Percentiles rank a stretch among this genome's conserved stretches.
Conservation (phyloP, 2,797 vertebrate genomes). For the Lophotriccus pileatus region DNA sequence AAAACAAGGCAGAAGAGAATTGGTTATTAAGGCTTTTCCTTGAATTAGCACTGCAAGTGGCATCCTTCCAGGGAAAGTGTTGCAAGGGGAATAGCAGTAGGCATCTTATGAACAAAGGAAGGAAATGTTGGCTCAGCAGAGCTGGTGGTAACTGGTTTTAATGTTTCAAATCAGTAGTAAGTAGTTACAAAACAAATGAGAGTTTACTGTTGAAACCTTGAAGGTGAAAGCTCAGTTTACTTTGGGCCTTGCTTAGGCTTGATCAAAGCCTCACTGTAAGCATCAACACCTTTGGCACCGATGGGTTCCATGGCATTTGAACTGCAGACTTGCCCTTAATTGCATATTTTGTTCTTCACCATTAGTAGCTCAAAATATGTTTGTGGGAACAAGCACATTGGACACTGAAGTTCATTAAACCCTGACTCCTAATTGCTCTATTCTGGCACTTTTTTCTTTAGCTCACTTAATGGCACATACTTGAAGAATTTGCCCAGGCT, state of each 20-base stretch:
- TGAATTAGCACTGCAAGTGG: conserved; percentile 48
- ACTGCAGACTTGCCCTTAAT: neutral
- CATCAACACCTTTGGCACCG: neutral
- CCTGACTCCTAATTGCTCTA: neutral
- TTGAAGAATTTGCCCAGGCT: neutral
- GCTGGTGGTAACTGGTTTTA: conserved; percentile 41
- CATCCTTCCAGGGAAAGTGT: conserved; percentile 53
- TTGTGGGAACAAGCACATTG: neutral
- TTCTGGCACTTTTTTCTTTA: neutral
- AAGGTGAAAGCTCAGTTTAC: neutral
- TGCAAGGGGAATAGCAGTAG: conserved; percentile 39
- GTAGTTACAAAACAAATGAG: conserved; percentile 33
- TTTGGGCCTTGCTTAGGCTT: neutral
- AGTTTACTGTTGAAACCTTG: conserved; percentile 7
- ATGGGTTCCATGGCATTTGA: neutral
- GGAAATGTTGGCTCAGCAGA: conserved; percentile 21
- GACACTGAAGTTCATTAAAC: conserved; percentile 36
- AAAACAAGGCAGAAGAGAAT: conserved; percentile 44
- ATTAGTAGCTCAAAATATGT: neutral
- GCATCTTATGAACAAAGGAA: conserved; percentile 47
- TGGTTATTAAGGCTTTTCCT: conserved; percentile 5
- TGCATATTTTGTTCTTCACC: conserved; percentile 2
- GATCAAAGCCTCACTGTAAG: neutral
- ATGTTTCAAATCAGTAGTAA: conserved; percentile 37
- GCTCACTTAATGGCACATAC: neutral